These are phyloP conservation scores for Microcebus lehilahytsara DNA, from an alignment of 2,113 vertebrate genomes.

Conservation along the genomic window DNA sequence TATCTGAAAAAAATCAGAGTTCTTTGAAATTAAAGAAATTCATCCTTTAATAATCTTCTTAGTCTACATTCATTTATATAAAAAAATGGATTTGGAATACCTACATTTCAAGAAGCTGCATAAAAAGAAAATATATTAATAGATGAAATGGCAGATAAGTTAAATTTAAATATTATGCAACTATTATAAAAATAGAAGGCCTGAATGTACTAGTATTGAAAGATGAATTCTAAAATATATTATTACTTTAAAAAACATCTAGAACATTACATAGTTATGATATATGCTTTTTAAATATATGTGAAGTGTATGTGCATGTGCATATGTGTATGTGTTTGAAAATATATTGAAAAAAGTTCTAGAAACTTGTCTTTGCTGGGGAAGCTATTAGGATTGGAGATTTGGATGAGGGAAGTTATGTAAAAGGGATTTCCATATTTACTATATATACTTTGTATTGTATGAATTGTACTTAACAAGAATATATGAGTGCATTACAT, in stretches of 20 bases:
- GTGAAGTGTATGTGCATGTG: background rate
- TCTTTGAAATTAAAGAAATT: background rate
- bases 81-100: background rate
- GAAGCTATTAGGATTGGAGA: background rate
- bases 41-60: background rate
- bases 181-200: background rate
- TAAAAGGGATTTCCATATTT: background rate
- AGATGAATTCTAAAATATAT: background rate
- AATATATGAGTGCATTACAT: background rate
- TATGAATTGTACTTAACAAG: background rate
- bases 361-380: background rate
- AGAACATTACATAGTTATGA: background rate
- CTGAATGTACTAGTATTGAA: background rate
- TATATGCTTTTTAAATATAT: background rate
- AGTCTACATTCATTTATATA: background rate
- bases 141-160: background rate
- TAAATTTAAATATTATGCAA: background rate
- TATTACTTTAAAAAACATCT: background rate
- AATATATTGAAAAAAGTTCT: background rate
- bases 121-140: constrained; percentile 7
- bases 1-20: background rate
- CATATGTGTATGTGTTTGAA: background rate
- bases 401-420: background rate
- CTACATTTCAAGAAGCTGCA: background rate
- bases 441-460: background rate